phyloP scores from a whole-genome alignment of 2,113 vertebrate species.

The Atherinomorus stipes region DNA sequence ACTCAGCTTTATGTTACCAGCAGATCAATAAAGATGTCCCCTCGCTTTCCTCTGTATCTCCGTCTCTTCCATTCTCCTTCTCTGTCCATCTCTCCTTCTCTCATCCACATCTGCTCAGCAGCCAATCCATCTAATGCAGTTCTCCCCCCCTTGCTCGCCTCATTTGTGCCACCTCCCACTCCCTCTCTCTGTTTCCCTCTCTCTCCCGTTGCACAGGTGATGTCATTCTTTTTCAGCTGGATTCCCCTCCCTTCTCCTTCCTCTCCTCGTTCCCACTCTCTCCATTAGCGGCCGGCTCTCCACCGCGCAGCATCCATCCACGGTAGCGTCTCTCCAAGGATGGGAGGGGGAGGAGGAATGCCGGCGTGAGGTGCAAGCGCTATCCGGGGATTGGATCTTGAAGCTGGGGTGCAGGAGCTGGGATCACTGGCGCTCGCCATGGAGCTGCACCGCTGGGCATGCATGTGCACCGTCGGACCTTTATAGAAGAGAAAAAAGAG shows the following conservation, averaged over 20 bases:
- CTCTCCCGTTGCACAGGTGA: conserved; percentile 79
- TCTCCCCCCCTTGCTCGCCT: conserved; percentile 79
- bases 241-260: conserved; percentile 88
- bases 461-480: conserved; percentile 31
- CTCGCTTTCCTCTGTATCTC: conserved; percentile 46
- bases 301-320: conserved; percentile 91
- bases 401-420: conserved; percentile 47
- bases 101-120: conserved; percentile 86
- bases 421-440: conserved; percentile 71
- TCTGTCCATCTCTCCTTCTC: conserved; percentile 31
- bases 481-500: conserved; percentile 46
- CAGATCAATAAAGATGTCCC: conserved; percentile 89
- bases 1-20: conserved; percentile 76
- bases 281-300: conserved; percentile 93
- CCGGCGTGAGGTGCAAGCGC: conserved; percentile 81
- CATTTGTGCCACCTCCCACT: conserved; percentile 82
- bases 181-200: conserved; percentile 80
- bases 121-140: conserved; percentile 97
- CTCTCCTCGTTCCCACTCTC: conserved; percentile 67
- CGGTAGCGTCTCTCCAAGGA: conserved; percentile 85
- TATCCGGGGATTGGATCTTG: conserved; percentile 55
- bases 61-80: conserved; percentile 29
- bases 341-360: conserved; percentile 80
- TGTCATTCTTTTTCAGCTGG: conserved; percentile 85
- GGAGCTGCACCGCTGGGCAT: conserved; percentile 71